Evolutionary conservation across 2,888 invertebrate genomes (phyloP), one percentile per base, ranked within the genome.

Genomic region (Colletes collaris): DNA sequence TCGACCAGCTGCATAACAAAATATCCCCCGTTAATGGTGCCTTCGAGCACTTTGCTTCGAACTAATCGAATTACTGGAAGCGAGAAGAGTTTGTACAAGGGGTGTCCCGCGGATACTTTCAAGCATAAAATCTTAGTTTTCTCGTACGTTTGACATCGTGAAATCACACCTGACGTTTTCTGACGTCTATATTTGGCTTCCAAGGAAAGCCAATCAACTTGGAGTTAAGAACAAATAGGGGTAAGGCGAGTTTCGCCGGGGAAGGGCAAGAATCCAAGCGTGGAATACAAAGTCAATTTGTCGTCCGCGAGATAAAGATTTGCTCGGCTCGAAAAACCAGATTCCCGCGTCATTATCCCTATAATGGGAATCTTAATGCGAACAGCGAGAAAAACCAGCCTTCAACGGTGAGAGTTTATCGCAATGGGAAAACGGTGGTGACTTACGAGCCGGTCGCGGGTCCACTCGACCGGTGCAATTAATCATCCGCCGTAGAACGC

Each of bases 401-500:
- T 19, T 4, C 8, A 1, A 7, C 16, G 67, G 64, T 16, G 27
- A 53, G 63, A 53, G 62, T 68, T 70, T 69, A 69, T 78, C 78
- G 56, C 44, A 68, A 65, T 44, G 44, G 53, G 52, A 76, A 64
- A 74, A 71, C 71, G 8, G 13, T 3, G 63, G 70, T 72, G 81
- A 68, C 65, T 79, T 76, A 65, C 64, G 75, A 74, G 59, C 50
- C 40, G 16, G 27, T 10, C 8, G 50, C 10, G 13, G 16, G 58
- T 50, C 58, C 55, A 16, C 13, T n/a, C 73, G 44, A 35, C 72
- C 63, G 50, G 46, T 19, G 79, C 72, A n/a, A 82, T 82, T 82
- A 82, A 82, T 82, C 80, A 71, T 81, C 55, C 50, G 7, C 0
- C 37, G 52, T 37, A 52, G 76, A 63, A 58, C 71, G 70, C 74